phyloP scores from a whole-genome alignment of 2,113 vertebrate genomes.

The Harpagus bidentatus region DNA sequence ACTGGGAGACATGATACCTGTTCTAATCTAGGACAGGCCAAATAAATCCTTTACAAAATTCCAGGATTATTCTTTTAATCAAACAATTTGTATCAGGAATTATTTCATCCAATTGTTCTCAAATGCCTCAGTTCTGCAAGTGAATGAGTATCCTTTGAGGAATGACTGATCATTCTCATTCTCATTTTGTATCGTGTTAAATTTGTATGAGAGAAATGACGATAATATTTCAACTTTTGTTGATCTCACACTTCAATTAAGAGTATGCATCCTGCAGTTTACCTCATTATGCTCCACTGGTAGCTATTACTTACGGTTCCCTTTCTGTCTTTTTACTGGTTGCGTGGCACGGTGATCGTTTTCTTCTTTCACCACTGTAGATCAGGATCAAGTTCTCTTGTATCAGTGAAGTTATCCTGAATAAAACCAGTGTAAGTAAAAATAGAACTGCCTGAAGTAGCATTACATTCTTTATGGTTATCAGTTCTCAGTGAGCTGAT shows the following conservation, averaged over 20 bases:
- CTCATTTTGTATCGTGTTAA: background rate
- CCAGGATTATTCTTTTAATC: background rate
- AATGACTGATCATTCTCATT: background rate
- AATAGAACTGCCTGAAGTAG: background rate
- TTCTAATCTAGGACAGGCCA: background rate
- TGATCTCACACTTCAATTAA: background rate
- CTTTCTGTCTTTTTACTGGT: background rate
- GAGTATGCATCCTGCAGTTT: background rate
- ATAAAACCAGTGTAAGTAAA: background rate
- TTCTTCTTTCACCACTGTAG: background rate
- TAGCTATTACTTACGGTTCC: background rate
- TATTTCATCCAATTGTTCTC: background rate
- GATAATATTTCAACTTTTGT: background rate
- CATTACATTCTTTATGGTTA: background rate
- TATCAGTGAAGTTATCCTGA: background rate
- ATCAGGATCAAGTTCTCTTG: background rate
- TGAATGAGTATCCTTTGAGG: background rate
- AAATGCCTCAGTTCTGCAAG: background rate
- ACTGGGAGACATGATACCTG: fast-evolving
- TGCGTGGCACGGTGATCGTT: background rate
- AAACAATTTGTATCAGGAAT: background rate
- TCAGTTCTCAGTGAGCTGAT: background rate
- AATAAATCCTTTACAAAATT: background rate
- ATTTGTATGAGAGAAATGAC: background rate
- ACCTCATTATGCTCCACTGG: background rate